These are phyloP conservation scores for Argynnis bischoffii DNA, from an alignment of 2,888 invertebrate species.

Conservation along the genomic window DNA sequence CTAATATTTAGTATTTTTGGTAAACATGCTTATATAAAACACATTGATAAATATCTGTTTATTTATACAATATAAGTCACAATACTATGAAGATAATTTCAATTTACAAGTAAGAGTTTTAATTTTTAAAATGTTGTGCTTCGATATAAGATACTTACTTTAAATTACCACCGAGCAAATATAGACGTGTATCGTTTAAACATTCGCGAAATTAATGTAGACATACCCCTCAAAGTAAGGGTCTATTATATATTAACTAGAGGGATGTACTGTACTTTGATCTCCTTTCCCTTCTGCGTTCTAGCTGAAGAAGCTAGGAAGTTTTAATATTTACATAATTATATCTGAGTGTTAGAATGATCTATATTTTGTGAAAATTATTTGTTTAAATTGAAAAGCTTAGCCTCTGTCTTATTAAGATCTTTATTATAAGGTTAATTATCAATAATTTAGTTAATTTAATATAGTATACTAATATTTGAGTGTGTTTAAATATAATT, in stretches of 20 bases:
- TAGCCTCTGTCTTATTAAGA: background rate
- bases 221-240: slow-evolving; percentile 64
- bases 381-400: slow-evolving; percentile 23
- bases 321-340: slow-evolving; percentile 74
- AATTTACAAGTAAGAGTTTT: too few species aligned
- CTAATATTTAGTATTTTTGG: too few species aligned
- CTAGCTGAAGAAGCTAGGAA: slow-evolving; percentile 65
- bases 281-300: slow-evolving; percentile 64
- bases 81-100: too few species aligned
- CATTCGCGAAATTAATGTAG: slow-evolving; percentile 72
- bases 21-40: too few species aligned
- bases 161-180: background rate
- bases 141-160: too few species aligned
- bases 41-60: too few species aligned
- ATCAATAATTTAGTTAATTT: too few species aligned
- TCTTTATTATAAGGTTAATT: too few species aligned
- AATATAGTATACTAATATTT: background rate
- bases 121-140: too few species aligned
- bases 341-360: slow-evolving; percentile 67
- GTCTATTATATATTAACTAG: slow-evolving; percentile 78
- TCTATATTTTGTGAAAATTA: slow-evolving; percentile 45
- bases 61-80: too few species aligned
- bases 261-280: slow-evolving; percentile 68
- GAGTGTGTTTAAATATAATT: background rate
- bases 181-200: slow-evolving; percentile 34